A percentile compares a stretch with the other conserved stretches of the same genome.
These are phyloP conservation scores for Notolepis coatsorum DNA, from an alignment of 2,797 vertebrate genomes.

Conservation along the genomic window DNA sequence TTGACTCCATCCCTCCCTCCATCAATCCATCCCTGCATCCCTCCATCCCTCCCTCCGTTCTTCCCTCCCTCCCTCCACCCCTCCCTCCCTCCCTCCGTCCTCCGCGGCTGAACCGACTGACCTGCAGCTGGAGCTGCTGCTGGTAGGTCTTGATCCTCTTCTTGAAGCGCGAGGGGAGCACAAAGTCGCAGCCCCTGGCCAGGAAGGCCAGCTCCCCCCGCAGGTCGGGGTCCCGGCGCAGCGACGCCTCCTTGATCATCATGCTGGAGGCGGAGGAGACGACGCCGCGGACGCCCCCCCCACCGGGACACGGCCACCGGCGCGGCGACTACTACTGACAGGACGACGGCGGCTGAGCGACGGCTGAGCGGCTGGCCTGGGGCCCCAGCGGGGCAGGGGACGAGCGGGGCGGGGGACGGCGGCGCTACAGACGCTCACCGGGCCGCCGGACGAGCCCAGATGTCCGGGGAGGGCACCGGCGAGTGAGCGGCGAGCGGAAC, in stretches of 20 bases:
- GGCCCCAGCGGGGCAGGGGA: constrained; percentile 1
- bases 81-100: not conserved
- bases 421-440: not conserved
- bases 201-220: constrained; percentile 98
- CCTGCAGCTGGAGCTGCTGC: constrained; percentile 98
- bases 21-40: too few species aligned
- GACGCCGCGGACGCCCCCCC: constrained; percentile 46
- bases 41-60: too few species aligned
- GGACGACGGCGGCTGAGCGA: constrained; percentile 6
- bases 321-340: constrained; percentile 44
- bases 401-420: not conserved
- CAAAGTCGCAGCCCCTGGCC: constrained; percentile 97
- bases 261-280: constrained; percentile 81
- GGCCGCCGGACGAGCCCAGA: constrained; percentile 28
- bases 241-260: constrained; percentile 98
- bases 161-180: constrained; percentile 98
- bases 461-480: constrained; percentile 22
- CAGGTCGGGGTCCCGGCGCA: constrained; percentile 96
- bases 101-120: constrained; percentile 79
- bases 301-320: constrained; percentile 53
- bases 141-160: constrained; percentile 98
- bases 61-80: too few species aligned
- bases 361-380: constrained; percentile 16
- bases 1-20: too few species aligned
- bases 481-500: not conserved